Conservation (phyloP, 1,140 invertebrate species). For the Chelonus insularis region DNA sequence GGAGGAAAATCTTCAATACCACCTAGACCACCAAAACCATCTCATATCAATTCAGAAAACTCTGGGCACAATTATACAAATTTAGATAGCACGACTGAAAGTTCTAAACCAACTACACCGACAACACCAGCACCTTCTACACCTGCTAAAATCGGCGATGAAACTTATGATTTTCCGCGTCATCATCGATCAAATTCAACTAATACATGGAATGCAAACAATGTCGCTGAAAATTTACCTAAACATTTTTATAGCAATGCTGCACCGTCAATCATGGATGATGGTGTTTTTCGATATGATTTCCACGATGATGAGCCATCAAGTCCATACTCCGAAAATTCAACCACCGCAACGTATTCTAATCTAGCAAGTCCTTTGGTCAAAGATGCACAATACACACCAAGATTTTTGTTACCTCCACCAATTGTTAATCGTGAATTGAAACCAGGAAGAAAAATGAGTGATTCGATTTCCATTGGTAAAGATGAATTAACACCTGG, state of each 20-base stretch:
- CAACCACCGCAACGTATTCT: conserved; percentile 61
- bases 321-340: conserved; percentile 62
- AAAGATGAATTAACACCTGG: conserved; percentile 51
- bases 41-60: conserved; percentile 59
- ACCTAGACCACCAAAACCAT: conserved; percentile 76
- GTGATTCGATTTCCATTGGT: conserved; percentile 58
- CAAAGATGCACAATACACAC: conserved; percentile 42
- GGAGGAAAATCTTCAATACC: conserved; percentile 60
- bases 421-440: conserved; percentile 65
- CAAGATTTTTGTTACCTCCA: conserved; percentile 61
- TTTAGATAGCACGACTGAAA: conserved; percentile 53
- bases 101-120: conserved; percentile 47
- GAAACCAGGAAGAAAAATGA: conserved; percentile 69
- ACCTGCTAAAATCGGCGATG: conserved; percentile 59
- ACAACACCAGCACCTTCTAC: conserved; percentile 49
- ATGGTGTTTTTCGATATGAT: conserved; percentile 66
- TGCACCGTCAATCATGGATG: conserved; percentile 63
- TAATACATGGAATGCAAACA: conserved; percentile 34
- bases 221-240: conserved; percentile 39
- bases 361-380: conserved; percentile 64
- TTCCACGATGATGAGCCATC: conserved; percentile 62
- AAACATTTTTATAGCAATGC: conserved; percentile 76
- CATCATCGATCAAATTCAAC: conserved; percentile 63
- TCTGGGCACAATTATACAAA: conserved; percentile 64
- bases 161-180: conserved; percentile 74